Evolutionary conservation across 2,888 invertebrate species (phyloP).

Genomic region (Gari tellinella): DNA sequence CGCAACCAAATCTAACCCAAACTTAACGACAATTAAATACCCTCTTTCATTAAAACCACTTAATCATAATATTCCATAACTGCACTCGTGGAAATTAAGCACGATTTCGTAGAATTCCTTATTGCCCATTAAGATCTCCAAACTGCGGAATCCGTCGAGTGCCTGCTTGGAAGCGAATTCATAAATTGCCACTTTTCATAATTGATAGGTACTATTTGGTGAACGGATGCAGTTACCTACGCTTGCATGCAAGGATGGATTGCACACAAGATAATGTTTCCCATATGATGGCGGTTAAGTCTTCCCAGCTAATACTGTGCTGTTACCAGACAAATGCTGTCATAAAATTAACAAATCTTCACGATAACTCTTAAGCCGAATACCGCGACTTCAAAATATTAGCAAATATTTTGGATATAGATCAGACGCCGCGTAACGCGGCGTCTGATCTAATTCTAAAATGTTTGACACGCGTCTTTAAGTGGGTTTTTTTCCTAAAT

Average conservation of each 20-base stretch:
- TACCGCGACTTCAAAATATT: too few species aligned
- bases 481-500: too few species aligned
- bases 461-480: too few species aligned
- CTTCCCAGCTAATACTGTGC: too few species aligned
- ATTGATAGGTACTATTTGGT: constrained; percentile 43
- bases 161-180: constrained; percentile 30
- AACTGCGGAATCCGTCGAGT: constrained; percentile 28
- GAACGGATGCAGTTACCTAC: constrained; percentile 11
- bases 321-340: too few species aligned
- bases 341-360: too few species aligned
- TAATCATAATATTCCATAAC: constrained; percentile 32
- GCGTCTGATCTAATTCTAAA: too few species aligned
- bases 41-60: constrained; percentile 17
- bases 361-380: too few species aligned
- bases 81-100: constrained; percentile 20
- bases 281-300: too few species aligned
- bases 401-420: too few species aligned
- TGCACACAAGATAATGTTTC: constrained; percentile 3
- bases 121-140: constrained; percentile 42
- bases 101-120: constrained; percentile 28
- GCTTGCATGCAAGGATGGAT: constrained; percentile 2
- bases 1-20: too few species aligned
- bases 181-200: constrained; percentile 56
- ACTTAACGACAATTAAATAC: constrained; percentile 21
- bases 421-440: too few species aligned